Conservation (phyloP, 2,797 vertebrate species). For the Xerus rutilus region DNA sequence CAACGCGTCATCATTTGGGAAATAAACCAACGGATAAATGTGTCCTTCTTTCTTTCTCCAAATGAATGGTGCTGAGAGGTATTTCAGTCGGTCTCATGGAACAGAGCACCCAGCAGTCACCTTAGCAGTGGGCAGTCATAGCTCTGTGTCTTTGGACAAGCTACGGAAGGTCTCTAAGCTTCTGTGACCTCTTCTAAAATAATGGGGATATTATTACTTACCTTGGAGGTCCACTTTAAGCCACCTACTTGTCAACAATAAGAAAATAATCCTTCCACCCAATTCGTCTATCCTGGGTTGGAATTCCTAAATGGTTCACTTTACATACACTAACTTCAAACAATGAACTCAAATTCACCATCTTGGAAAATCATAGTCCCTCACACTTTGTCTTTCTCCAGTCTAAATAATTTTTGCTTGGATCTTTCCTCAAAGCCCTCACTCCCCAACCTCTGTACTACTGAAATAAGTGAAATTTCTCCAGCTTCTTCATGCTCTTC, state of each 20-base stretch:
- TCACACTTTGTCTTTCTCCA: not conserved
- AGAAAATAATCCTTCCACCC: not conserved
- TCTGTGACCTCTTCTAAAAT: not conserved
- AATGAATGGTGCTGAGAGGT: not conserved
- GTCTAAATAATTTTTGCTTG: not conserved
- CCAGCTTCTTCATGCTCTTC: not conserved
- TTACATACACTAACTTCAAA: not conserved
- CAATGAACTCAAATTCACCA: not conserved
- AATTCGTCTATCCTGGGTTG: not conserved
- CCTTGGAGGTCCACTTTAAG: not conserved
- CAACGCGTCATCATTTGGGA: not conserved
- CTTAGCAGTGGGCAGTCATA: not conserved
- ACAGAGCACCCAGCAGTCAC: not conserved
- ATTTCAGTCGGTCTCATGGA: not conserved
- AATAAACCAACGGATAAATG: not conserved
- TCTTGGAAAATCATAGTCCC: not conserved
- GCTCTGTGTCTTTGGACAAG: not conserved
- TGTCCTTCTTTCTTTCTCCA: not conserved
- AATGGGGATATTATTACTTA: not conserved
- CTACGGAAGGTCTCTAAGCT: not conserved
- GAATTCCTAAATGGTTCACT: not conserved
- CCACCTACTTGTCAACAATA: not conserved
- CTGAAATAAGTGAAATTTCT: not conserved
- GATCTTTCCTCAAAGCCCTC: not conserved
- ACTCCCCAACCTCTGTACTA: not conserved